A percentile compares a stretch with the other conserved stretches of the same genome.
phyloP scores from a whole-genome alignment of 2,113 vertebrate genomes.

The Mus pahari region DNA sequence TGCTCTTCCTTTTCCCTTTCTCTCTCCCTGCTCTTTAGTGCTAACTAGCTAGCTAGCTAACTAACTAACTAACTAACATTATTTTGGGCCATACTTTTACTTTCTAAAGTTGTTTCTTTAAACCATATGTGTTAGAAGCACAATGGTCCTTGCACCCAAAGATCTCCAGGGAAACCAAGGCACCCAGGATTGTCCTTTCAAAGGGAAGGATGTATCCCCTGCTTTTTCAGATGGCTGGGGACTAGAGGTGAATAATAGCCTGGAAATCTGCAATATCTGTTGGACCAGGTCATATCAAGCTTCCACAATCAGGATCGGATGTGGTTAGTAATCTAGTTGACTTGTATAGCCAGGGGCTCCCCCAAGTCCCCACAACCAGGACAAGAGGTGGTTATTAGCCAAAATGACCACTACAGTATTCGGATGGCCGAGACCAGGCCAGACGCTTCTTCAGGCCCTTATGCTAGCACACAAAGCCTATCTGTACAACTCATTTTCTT shows the following conservation, averaged over 20 bases:
- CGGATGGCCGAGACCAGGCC: not conserved
- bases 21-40: not conserved
- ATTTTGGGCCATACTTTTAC: not conserved
- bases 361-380: not conserved
- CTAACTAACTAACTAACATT: not conserved
- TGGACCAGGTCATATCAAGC: not conserved
- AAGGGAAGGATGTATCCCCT: not conserved
- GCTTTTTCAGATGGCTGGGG: not conserved
- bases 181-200: not conserved
- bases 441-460: not conserved
- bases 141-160: not conserved
- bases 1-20: not conserved
- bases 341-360: not conserved
- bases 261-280: not conserved
- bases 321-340: not conserved
- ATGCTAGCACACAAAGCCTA: not conserved
- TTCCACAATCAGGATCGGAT: not conserved
- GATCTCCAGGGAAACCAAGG: not conserved
- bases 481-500: not conserved
- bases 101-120: slow-evolving; percentile 19
- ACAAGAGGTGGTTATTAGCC: not conserved
- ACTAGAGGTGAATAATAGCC: not conserved
- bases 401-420: not conserved
- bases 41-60: not conserved
- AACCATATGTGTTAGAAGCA: not conserved